These are phyloP conservation scores for Anthophora plumipes DNA, from an alignment of 2,888 invertebrate genomes.

Conservation along the genomic window DNA sequence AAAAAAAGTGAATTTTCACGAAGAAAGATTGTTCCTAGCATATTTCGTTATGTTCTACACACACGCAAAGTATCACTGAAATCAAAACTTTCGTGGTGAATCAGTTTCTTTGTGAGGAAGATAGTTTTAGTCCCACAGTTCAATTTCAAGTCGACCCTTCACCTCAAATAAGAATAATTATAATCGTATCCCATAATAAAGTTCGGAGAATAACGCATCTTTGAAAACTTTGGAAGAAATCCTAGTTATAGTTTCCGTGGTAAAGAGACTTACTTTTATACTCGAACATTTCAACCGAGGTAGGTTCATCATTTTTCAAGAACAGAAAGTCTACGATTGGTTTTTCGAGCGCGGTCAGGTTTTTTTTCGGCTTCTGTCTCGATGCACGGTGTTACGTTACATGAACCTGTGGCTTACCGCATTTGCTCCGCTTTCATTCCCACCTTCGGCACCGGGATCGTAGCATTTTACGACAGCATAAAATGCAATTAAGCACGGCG, in stretches of 20 bases:
- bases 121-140: no score
- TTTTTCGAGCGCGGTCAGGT: slow-evolving; percentile 23
- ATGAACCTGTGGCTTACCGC: slow-evolving; percentile 56
- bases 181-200: not conserved
- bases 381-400: slow-evolving; percentile 39
- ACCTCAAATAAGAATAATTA: no score
- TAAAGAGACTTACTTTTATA: not conserved
- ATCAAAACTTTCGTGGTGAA: no score
- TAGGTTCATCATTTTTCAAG: slow-evolving; percentile 5
- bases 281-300: not conserved
- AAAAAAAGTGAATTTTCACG: no score
- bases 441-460: slow-evolving; percentile 29
- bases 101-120: no score
- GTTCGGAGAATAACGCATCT: not conserved
- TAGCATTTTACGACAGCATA: slow-evolving; percentile 50
- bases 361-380: slow-evolving; percentile 27
- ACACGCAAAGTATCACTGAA: no score
- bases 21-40: no score
- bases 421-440: slow-evolving; percentile 52
- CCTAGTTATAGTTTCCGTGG: not conserved
- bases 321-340: not conserved
- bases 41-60: no score
- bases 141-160: no score
- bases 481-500: slow-evolving; percentile 64
- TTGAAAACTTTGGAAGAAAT: not conserved